These are phyloP conservation scores for Prunella fulvescens DNA, from an alignment of 2,113 vertebrate genomes.

Conservation along the genomic window DNA sequence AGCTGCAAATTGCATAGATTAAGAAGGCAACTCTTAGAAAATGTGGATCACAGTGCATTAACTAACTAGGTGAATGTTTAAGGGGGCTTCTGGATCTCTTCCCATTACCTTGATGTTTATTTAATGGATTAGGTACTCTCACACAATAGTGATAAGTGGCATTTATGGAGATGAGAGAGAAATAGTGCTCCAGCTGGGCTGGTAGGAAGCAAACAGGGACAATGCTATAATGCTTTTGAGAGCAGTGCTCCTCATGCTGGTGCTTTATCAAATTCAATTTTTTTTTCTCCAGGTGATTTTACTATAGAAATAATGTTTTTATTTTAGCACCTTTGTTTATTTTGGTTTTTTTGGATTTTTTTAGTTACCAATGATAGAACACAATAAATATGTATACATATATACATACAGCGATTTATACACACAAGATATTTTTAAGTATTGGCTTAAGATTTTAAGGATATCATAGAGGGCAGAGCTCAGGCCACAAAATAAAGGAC, in stretches of 20 bases:
- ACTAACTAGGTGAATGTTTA: neutral
- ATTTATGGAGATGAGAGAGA: neutral
- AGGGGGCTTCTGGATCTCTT: neutral
- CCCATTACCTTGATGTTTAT: neutral
- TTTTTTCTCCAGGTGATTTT: neutral
- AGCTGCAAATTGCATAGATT: neutral
- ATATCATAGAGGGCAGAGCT: neutral
- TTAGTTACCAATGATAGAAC: neutral
- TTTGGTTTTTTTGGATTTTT: neutral
- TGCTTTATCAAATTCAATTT: neutral
- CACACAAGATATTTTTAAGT: neutral
- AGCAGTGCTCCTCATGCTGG: neutral
- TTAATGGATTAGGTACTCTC: neutral
- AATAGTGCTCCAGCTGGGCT: neutral
- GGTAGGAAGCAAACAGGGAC: neutral
- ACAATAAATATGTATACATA: neutral
- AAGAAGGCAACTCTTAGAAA: neutral
- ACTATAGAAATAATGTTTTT: neutral
- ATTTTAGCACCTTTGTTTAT: neutral
- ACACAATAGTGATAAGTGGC: neutral
- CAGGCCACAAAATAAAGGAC: neutral
- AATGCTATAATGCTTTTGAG: neutral
- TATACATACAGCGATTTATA: neutral
- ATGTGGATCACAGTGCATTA: neutral
- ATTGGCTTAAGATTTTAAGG: neutral